Percentiles rank a stretch among this genome's conserved stretches.
Evolutionary conservation across 2,797 vertebrate species (phyloP).

Genomic region (Pantherophis alleghaniensis): DNA sequence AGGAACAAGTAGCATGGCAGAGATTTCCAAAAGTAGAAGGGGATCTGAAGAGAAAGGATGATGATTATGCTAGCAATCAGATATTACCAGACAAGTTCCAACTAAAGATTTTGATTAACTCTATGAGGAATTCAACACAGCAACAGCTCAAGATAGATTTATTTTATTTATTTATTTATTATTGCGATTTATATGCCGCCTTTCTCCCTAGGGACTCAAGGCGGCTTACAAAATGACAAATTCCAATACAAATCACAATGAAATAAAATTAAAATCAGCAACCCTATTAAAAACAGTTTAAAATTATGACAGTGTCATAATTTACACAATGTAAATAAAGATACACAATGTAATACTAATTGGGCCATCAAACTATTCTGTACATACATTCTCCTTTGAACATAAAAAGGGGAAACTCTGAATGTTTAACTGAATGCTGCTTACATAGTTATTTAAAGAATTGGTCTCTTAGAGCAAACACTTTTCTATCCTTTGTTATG

Average conservation of each 20-base stretch:
- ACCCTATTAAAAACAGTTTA: too few relatives aligned
- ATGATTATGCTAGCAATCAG: neutral
- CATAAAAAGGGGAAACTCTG: neutral
- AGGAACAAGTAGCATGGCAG: neutral
- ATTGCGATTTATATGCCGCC: too few relatives aligned
- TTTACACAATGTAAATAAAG: too few relatives aligned
- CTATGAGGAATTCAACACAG: neutral
- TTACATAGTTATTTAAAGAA: neutral
- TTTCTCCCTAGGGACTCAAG: too few relatives aligned
- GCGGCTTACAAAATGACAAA: too few relatives aligned
- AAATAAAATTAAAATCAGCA: too few relatives aligned
- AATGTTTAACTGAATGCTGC: neutral
- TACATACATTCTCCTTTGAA: neutral
- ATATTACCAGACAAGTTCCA: neutral
- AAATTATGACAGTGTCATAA: too few relatives aligned
- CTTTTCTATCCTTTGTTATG: neutral
- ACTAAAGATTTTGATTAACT: neutral
- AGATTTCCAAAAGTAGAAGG: neutral
- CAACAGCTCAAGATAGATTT: neutral
- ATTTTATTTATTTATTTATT: too few relatives aligned
- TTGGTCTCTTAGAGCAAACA: neutral
- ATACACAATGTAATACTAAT: neutral
- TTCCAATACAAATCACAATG: too few relatives aligned
- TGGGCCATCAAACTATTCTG: neutral
- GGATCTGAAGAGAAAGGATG: neutral